Evolutionary conservation across 2,797 vertebrate genomes (phyloP).

Genomic region (Prionace glauca): DNA sequence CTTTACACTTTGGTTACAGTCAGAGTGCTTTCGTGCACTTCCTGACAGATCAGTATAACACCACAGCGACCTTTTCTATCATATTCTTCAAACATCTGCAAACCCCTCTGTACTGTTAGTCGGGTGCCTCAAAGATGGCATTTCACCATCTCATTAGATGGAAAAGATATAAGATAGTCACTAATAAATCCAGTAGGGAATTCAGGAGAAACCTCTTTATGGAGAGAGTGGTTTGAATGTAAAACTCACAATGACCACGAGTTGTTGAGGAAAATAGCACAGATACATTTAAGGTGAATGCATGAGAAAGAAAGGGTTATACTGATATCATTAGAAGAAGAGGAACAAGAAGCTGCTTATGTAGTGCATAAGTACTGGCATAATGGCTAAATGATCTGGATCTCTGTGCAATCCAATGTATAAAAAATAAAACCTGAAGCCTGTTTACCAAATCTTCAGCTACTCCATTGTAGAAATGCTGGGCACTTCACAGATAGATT

Average conservation of each 20-base stretch:
- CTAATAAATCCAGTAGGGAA: slow-evolving; percentile 1
- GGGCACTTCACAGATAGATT: slow-evolving; percentile 12
- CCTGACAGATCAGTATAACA: background rate
- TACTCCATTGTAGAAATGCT: background rate
- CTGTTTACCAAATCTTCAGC: background rate
- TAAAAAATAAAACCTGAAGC: background rate
- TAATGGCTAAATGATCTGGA: background rate
- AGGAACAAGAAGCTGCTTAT: background rate
- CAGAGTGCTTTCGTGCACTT: background rate
- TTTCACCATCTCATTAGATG: background rate
- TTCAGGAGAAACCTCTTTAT: background rate
- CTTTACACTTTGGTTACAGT: background rate
- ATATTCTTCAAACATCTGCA: background rate
- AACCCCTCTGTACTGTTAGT: background rate
- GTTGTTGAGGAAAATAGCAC: background rate
- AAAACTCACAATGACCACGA: background rate
- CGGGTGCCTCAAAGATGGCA: background rate
- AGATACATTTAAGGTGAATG: background rate
- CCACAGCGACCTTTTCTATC: background rate
- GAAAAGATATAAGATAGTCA: background rate
- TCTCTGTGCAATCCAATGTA: too few species aligned
- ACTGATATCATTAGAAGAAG: background rate
- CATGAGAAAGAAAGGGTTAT: background rate
- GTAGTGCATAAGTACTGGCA: background rate
- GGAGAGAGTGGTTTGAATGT: background rate